Percentiles rank a stretch among this genome's conserved stretches.
Conservation (phyloP, 2,113 vertebrate species). For the Leptosomus discolor region DNA sequence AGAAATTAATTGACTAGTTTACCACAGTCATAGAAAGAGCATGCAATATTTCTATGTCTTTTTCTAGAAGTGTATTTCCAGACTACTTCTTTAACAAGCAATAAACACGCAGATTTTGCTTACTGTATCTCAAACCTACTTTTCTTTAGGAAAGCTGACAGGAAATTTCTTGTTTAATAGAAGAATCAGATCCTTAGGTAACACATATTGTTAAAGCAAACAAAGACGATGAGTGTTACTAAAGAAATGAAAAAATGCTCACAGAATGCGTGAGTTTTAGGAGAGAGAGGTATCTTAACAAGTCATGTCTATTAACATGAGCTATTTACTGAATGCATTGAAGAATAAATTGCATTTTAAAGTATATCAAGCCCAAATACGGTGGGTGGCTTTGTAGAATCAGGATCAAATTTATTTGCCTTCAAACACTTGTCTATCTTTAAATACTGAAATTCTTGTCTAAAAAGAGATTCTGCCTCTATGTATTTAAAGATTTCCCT, state of each 20-base stretch:
- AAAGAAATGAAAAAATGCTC: neutral
- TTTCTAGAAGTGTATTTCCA: neutral
- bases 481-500: neutral
- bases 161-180: neutral
- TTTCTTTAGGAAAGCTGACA: neutral
- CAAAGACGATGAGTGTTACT: neutral
- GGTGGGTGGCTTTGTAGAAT: neutral
- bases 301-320: neutral
- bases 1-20: neutral
- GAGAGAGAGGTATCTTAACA: neutral
- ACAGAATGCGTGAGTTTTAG: neutral
- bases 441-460: neutral
- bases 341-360: neutral
- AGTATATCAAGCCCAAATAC: neutral
- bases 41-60: neutral
- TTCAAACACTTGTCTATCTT: neutral
- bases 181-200: neutral
- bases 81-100: neutral
- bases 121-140: neutral
- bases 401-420: neutral
- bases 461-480: neutral
- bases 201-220: neutral
- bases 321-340: neutral
- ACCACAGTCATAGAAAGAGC: neutral
- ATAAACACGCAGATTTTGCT: neutral